Evolutionary conservation across 2,113 vertebrate species (phyloP).

Genomic region (Pedetes capensis): DNA sequence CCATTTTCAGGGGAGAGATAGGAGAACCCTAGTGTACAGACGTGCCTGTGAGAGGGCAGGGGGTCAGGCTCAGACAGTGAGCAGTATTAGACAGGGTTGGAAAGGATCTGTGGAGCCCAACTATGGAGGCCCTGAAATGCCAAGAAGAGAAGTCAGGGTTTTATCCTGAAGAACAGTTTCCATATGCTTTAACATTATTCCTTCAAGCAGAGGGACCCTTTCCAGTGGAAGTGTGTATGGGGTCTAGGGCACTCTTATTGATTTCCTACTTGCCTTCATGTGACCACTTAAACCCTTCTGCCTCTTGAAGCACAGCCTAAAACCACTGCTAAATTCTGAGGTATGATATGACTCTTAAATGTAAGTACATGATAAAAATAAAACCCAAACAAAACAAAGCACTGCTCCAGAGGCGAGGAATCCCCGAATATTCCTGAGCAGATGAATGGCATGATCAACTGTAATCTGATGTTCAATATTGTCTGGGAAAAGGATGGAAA

Average conservation of each 20-base stretch:
- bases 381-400: constrained; percentile 18
- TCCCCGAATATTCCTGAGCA: neutral
- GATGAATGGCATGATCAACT: neutral
- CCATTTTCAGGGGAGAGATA: neutral
- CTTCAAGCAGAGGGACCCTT: neutral
- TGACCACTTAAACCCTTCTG: neutral
- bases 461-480: neutral
- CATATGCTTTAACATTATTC: constrained; percentile 11
- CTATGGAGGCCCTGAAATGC: neutral
- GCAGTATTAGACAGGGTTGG: neutral
- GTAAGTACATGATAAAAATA: neutral
- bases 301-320: constrained; percentile 11
- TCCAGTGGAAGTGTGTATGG: neutral
- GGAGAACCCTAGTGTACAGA: neutral
- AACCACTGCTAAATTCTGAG: constrained; percentile 16
- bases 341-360: neutral
- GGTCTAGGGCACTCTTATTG: neutral
- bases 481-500: neutral
- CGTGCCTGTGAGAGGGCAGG: neutral
- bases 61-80: neutral
- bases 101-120: neutral
- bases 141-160: neutral
- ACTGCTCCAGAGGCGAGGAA: neutral
- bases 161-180: neutral
- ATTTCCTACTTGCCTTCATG: neutral